Base-by-base conservation (phyloP, 2,888 invertebrate genomes). In the Caprella mutica region DNA sequence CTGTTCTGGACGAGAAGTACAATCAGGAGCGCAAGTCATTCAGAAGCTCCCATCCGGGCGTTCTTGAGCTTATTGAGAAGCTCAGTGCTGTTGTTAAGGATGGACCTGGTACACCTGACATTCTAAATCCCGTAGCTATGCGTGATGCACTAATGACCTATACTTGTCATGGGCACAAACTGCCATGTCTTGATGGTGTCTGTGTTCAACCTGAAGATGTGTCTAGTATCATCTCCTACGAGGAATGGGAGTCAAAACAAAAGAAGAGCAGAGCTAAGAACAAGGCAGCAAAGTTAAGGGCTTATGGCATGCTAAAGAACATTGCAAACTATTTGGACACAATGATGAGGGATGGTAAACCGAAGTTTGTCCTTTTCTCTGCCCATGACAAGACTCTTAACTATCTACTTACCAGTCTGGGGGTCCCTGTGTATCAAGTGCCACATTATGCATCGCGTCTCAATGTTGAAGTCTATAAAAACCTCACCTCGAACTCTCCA, bases 371-470 rank as follows among this genome's bases (percentile, higher is more conserved):
- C 0, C 69, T 90, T 0, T 90, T 86, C 70, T 92, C 93, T 0
- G 93, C 92, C 0, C 94, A 94, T 68, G 94, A 94, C 72, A 85
- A 86, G 69, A 93, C 93, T 0, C 70, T 94, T 35, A 86, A 89
- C 68, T 86, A 89, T 65, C 73, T 94, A 35, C 80, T 86, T 1
- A 77, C 85, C 2, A 86, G 90, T 0, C 71, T 94, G 48, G 91
- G 92, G 0, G 72, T 89, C 3, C 71, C 75, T 40, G 76, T 77
- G 59, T 75, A 76, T 46, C 71, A 69, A 56, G 74, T 84, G 63
- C 83, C 92, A 44, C 82, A 85, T 23, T 96, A 91, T 71, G 92
- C 90, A 0, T 83, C 92, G 0, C 77, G 94, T 54, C 77, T 94
- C 67, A 80, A 89, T 2, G 83, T 94, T 66, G 94, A 96, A 73